A percentile compares a stretch with the other conserved stretches of the same genome.
These are phyloP conservation scores for Anodontia alba DNA, from an alignment of 2,888 invertebrate species.

Conservation along the genomic window DNA sequence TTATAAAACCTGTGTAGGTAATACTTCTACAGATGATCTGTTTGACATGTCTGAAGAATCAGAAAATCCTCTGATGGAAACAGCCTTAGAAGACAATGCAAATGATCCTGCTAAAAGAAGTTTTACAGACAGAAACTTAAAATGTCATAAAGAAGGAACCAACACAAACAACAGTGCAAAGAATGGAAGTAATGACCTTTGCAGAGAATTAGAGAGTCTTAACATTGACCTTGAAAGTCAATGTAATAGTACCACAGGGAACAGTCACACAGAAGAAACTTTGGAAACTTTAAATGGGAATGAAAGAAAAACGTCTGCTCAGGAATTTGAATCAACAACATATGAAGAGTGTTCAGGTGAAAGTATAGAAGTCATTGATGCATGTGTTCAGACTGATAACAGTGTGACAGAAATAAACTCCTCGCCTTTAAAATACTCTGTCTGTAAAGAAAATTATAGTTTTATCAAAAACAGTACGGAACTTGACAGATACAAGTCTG, in stretches of 20 bases:
- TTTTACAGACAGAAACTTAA: neutral
- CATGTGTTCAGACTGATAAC: neutral
- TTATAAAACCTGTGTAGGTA: slow-evolving; percentile 6
- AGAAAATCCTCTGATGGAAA: neutral
- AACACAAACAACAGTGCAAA: neutral
- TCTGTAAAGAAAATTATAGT: neutral
- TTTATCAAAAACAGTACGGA: neutral
- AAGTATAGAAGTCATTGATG: slow-evolving; percentile 11
- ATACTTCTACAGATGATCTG: slow-evolving; percentile 21
- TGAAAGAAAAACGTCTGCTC: neutral
- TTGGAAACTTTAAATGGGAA: neutral
- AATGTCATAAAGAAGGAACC: neutral
- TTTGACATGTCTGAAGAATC: neutral
- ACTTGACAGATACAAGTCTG: neutral
- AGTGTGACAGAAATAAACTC: neutral
- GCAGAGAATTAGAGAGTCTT: neutral
- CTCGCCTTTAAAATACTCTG: neutral
- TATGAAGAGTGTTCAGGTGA: neutral
- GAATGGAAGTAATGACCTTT: neutral
- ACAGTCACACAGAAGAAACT: neutral
- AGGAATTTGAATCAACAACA: neutral
- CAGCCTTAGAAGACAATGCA: neutral
- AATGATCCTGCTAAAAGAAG: neutral
- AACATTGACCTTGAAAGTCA: neutral
- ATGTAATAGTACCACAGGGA: neutral